Evolutionary conservation across 2,113 vertebrate species (phyloP).

Genomic region (Megaceryle torquata): DNA sequence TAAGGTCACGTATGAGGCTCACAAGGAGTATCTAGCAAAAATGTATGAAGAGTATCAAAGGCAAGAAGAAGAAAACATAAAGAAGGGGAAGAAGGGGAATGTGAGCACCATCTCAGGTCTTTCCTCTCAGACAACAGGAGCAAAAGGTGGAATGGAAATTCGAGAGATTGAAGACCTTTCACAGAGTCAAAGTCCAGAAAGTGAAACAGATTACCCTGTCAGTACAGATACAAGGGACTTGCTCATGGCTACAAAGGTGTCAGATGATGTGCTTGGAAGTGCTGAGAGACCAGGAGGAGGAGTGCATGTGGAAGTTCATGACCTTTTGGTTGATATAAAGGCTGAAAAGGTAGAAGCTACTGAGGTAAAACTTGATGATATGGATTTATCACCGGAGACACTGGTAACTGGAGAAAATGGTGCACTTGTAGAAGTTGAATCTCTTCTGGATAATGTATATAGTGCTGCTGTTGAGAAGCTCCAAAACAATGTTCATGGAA

Average conservation of each 20-base stretch:
- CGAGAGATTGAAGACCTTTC: constrained; percentile 92
- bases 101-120: constrained; percentile 98
- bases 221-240: constrained; percentile 86
- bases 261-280: constrained; percentile 80
- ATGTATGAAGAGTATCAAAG: constrained; percentile 99
- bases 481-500: constrained; percentile 84
- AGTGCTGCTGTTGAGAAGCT: constrained; percentile 97
- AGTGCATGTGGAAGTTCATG: constrained; percentile 94
- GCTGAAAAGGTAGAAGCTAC: constrained; percentile 99
- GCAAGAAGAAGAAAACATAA: constrained; percentile 98
- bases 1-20: constrained; percentile 98
- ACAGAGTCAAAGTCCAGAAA: constrained; percentile 96
- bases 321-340: constrained; percentile 94
- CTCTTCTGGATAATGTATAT: constrained; percentile 92
- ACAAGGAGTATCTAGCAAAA: constrained; percentile 97
- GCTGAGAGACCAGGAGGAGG: constrained; percentile 75
- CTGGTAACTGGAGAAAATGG: constrained; percentile 85
- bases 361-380: constrained; percentile 96
- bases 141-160: constrained; percentile 93
- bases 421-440: constrained; percentile 88
- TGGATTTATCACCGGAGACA: constrained; percentile 95
- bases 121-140: constrained; percentile 86
- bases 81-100: constrained; percentile 96
- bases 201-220: constrained; percentile 92
- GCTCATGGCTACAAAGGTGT: constrained; percentile 86